Evolutionary conservation across 2,888 invertebrate genomes (phyloP).

Genomic region (Diploptera punctata): DNA sequence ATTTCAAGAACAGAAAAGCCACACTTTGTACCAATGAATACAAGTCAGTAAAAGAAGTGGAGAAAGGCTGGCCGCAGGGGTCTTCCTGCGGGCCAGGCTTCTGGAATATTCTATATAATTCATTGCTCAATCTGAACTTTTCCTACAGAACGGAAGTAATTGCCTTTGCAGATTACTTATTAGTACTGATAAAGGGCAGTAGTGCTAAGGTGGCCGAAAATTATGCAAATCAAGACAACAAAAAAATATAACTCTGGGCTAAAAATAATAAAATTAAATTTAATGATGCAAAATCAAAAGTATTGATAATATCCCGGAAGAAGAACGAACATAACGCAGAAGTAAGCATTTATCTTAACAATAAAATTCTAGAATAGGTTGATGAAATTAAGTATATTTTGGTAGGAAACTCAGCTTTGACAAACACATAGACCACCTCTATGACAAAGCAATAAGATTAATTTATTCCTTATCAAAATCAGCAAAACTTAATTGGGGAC

Average conservation of each 20-base stretch:
- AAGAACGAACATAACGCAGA: not conserved
- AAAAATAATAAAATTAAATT: not conserved
- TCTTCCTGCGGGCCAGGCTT: not conserved
- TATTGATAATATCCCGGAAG: not conserved
- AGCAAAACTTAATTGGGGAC: not conserved
- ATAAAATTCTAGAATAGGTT: not conserved
- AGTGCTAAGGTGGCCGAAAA: not conserved
- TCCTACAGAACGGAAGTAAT: not conserved
- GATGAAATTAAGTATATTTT: not conserved
- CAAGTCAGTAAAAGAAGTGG: not conserved
- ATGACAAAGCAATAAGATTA: not conserved
- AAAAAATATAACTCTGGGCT: not conserved
- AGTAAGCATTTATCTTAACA: not conserved
- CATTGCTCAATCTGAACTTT: not conserved
- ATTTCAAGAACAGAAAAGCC: not conserved
- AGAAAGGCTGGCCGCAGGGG: not conserved
- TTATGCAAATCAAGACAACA: not conserved
- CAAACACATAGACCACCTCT: not conserved
- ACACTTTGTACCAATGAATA: too few relatives aligned
- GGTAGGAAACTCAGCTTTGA: not conserved
- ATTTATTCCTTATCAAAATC: not conserved
- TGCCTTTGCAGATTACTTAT: not conserved
- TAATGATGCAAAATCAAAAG: not conserved
- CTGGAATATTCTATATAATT: conserved; percentile 1
- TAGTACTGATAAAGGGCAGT: not conserved